Evolutionary conservation across 2,113 vertebrate species (phyloP), one percentile per base, ranked within the genome.

Genomic region (Mormyrus iriodes): DNA sequence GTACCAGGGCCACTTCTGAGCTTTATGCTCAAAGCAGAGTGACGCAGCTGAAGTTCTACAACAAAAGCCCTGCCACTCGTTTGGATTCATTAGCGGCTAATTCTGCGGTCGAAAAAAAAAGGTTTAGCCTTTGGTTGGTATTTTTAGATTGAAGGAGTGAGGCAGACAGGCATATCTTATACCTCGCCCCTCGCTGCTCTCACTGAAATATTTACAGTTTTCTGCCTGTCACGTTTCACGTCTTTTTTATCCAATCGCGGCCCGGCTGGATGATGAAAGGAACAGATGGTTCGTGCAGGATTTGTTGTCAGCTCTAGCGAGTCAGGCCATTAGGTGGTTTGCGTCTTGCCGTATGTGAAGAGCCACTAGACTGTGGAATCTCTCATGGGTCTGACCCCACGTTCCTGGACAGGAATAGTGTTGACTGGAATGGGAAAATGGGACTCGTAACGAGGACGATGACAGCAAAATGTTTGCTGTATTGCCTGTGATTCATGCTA

Each of bases 261-360:
- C 24, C 90, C 58, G 55, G 48, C 49, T 9, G 90, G 91, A 92
- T 93, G 94, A 95, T 95, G 94, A 96, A 94, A 93, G 93, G 94
- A 96, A 92, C 95, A 96, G 95, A 96, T 96, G 95, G 95, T 94
- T 93, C 92, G 91, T 92, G 92, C 91, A 89, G 93, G 91, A 93
- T 93, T 92, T 95, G 91, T 91, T 95, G 94, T 95, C 94, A 94
- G 93, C 93, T 94, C 93, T 93, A 91, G 93, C 85, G 93, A 94
- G 93, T 94, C 94, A 91, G 82, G 92, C 94, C 94, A 94, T 95
- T 94, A 95, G 94, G 94, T 95, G 93, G 94, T 95, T 96, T 95
- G 95, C 95, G 95, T 95, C 94, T 95, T 93, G 90, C 90, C 91
- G 92, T 90, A 90, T 92, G 92, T 89, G 91, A 91, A 88, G 48